Evolutionary conservation across 2,113 vertebrate species (phyloP).

Genomic region (Turdus rufiventris): DNA sequence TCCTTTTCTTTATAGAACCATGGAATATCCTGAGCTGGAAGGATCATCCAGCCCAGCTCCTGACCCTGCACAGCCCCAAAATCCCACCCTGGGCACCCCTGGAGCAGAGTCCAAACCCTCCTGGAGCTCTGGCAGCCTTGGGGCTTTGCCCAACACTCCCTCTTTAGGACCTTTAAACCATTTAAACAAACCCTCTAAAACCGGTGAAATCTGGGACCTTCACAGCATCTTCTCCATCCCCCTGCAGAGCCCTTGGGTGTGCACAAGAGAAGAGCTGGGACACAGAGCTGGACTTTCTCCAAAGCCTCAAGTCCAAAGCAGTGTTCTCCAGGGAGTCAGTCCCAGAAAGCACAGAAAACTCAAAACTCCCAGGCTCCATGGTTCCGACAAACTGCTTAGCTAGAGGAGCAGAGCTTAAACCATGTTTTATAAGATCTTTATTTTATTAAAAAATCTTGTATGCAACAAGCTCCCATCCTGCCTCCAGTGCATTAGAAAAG

Average conservation of each 20-base stretch:
- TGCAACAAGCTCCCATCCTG: neutral
- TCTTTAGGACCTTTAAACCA: neutral
- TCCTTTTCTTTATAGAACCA: neutral
- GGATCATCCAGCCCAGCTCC: neutral
- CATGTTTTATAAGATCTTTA: neutral
- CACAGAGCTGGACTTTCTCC: too few relatives aligned
- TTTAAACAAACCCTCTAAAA: neutral
- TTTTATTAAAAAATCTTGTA: neutral
- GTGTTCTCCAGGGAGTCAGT: too few relatives aligned
- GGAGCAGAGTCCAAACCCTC: rapidly evolving
- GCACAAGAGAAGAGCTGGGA: neutral
- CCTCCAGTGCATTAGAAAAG: neutral
- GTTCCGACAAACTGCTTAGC: too few relatives aligned
- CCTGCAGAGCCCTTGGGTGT: neutral
- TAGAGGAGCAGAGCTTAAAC: neutral
- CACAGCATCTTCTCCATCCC: neutral
- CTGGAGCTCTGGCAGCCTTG: neutral
- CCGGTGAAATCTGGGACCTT: neutral
- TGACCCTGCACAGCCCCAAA: neutral
- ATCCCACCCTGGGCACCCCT: neutral
- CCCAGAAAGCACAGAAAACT: too few relatives aligned
- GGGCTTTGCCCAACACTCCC: rapidly evolving
- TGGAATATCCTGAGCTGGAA: neutral
- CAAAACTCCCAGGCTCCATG: too few relatives aligned
- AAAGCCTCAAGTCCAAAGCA: too few relatives aligned